phyloP scores from a whole-genome alignment of 2,113 vertebrate genomes.

The Passerina amoena region DNA sequence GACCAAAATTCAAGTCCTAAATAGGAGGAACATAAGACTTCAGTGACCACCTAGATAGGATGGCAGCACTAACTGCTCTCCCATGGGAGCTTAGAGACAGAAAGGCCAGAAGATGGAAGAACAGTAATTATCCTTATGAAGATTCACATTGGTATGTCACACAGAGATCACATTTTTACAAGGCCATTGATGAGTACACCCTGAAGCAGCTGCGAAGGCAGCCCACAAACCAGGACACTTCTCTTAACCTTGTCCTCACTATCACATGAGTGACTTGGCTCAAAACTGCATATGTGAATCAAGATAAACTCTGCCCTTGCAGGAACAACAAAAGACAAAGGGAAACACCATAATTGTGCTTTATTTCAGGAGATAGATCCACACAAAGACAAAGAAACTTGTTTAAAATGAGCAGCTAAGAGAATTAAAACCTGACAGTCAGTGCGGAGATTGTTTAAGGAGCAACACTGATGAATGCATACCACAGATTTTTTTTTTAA shows the following conservation, averaged over 20 bases:
- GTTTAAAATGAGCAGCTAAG: not conserved
- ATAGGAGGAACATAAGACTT: not conserved
- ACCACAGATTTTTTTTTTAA: not conserved
- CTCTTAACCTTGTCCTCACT: not conserved
- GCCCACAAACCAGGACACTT: not conserved
- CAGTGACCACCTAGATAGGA: not conserved
- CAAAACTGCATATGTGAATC: not conserved
- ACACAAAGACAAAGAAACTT: not conserved
- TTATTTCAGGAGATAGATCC: not conserved
- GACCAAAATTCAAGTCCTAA: not conserved
- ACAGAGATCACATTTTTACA: not conserved
- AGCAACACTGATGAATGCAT: not conserved
- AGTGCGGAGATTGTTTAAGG: not conserved
- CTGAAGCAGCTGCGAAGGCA: not conserved
- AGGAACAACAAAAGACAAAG: not conserved
- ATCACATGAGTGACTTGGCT: not conserved
- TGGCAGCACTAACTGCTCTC: not conserved
- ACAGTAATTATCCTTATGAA: not conserved
- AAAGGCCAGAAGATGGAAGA: not conserved
- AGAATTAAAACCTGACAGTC: not conserved
- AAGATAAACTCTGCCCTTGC: not conserved
- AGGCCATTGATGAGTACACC: not conserved
- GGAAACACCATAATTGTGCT: fast-evolving
- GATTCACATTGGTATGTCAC: not conserved
- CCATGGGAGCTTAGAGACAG: not conserved